Evolutionary conservation across 2,113 vertebrate genomes (phyloP).

Genomic region (Caretta caretta): DNA sequence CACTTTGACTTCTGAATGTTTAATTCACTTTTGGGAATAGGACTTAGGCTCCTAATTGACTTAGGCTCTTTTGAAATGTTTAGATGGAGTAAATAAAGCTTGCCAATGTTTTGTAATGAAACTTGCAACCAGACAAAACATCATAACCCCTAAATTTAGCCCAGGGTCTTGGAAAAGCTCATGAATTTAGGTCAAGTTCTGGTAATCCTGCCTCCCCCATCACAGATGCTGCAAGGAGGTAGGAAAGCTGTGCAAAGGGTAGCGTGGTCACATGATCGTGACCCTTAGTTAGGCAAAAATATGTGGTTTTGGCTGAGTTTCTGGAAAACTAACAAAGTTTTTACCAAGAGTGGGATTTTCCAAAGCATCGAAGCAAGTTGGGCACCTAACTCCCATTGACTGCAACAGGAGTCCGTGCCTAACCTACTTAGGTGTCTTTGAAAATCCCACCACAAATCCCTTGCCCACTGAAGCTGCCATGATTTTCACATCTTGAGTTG

Average conservation of each 20-base stretch:
- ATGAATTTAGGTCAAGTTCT: not conserved
- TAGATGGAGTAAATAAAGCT: not conserved
- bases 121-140: not conserved
- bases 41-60: accelerated
- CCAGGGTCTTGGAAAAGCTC: not conserved
- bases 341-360: not conserved
- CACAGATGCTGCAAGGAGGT: not conserved
- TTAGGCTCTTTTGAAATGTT: not conserved
- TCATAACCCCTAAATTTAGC: not conserved
- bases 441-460: not conserved
- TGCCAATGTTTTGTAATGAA: not conserved
- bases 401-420: not conserved
- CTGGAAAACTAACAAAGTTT: not conserved
- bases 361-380: not conserved
- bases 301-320: not conserved
- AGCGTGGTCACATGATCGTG: not conserved
- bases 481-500: not conserved
- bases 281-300: not conserved
- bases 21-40: not conserved
- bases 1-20: accelerated
- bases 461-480: not conserved
- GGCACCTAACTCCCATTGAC: not conserved
- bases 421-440: not conserved
- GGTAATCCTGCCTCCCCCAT: not conserved
- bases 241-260: not conserved